Evolutionary conservation across 2,797 vertebrate genomes (phyloP), one percentile per base, ranked within the genome.

Genomic region (Coregonus suidteri): DNA sequence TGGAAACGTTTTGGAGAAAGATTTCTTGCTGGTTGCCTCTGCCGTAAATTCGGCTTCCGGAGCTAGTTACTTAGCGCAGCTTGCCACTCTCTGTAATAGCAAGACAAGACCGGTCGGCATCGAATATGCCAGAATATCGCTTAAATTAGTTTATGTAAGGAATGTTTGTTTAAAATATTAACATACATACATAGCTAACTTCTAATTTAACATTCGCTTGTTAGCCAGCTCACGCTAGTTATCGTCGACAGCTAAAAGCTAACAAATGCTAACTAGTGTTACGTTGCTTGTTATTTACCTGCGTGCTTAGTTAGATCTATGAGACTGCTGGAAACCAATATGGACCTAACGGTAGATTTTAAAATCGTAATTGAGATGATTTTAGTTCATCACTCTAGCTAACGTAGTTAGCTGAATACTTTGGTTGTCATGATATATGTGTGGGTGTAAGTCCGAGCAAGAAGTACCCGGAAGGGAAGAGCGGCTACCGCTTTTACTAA

Each of bases 11-110:
- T 25, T 25, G 25, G 25, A 25, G 25, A 25, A 25, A 25, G 25
- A 25, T 25, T 87, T 82, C 85, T 77, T 75, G 81, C 84, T 82
- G 84, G 80, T 79, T 82, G 53, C 76, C 80, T 76, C 83, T 77
- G n/a, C 16, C 56, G 56, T 41, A 74, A 78, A 79, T 77, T 82
- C 80, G 77, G 76, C 84, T 74, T 65, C 69, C 37, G 82, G 79
- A 82, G 70, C 62, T 77, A 37, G 74, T 51, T 76, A 76, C 6
- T 41, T 41, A 7, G 37, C 37, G 37, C 7, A 41, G 37, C 37
- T 2, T 41, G 37, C 37, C 37, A 7, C 83, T 76, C 77, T 84
- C 51, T 82, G 65, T 77, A 79, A 81, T 56, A 34, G 65, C 65
- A 76, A 74, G 74, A 77, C 20, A 59, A 74, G 4, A 3, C 15